These are phyloP conservation scores for Polypedilum pembai DNA, from an alignment of 1,140 invertebrate genomes.

Conservation along the genomic window DNA sequence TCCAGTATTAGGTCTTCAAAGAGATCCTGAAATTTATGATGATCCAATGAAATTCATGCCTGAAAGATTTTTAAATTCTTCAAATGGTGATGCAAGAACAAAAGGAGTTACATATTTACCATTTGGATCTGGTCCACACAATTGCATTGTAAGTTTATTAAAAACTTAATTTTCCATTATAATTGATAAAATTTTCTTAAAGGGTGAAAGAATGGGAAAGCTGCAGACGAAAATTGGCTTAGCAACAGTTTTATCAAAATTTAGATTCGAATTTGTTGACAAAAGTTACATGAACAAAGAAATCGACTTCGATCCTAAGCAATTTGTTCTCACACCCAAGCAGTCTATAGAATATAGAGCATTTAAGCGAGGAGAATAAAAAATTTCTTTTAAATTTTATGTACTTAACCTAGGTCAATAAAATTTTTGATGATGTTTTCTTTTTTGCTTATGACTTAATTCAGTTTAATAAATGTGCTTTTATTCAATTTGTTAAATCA, in stretches of 20 bases:
- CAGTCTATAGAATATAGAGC: too few relatives aligned
- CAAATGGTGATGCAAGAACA: background rate
- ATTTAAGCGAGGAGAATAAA: too few relatives aligned
- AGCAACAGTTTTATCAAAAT: constrained; percentile 34
- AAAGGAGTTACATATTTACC: background rate
- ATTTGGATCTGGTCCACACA: background rate
- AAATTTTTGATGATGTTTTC: too few relatives aligned
- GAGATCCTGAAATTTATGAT: background rate
- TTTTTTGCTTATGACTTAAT: too few relatives aligned
- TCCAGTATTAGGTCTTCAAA: background rate
- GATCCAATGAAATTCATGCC: background rate
- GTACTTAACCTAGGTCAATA: too few relatives aligned
- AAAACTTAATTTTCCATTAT: too few relatives aligned
- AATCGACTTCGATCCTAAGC: background rate
- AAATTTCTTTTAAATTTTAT: too few relatives aligned
- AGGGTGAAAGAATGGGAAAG: constrained; percentile 35
- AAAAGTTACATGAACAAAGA: background rate
- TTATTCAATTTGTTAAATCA: too few relatives aligned
- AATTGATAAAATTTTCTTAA: too few relatives aligned
- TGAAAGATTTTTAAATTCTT: background rate
- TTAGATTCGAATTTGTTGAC: constrained; percentile 33
- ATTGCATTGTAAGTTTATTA: constrained; percentile 45
- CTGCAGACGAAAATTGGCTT: constrained; percentile 38
- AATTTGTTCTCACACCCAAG: background rate
- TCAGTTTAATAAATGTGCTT: too few relatives aligned